phyloP scores from a whole-genome alignment of 37 sponge, comb jelly and placozoan genomes.

The Theonella swinhoei region DNA sequence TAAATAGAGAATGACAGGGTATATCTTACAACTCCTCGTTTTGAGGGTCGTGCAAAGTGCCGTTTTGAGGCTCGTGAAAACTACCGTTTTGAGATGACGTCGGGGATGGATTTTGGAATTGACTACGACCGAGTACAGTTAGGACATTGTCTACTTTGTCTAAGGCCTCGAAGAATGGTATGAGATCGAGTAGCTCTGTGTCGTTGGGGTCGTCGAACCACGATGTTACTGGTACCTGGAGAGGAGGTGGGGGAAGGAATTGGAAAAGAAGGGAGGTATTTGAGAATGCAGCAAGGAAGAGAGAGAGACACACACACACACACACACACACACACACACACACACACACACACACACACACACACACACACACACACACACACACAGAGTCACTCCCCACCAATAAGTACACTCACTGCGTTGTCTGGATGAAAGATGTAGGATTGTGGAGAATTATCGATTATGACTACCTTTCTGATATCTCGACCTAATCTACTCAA shows the following conservation, averaged over 20 bases:
- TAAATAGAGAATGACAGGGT: no score
- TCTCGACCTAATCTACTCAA: conserved; percentile 93
- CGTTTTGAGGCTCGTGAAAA: neutral
- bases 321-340: neutral
- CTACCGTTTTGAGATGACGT: neutral
- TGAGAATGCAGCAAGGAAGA: no score
- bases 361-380: conserved; percentile 4
- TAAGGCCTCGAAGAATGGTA: conserved; percentile 97
- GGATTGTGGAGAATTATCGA: conserved; percentile 98
- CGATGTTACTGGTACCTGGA: conserved; percentile 94
- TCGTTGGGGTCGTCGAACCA: conserved; percentile 99
- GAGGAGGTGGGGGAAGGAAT: neutral
- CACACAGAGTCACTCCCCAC: neutral
- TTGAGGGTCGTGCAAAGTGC: no score
- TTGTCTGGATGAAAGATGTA: conserved; percentile 99
- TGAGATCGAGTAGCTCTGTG: conserved; percentile 94
- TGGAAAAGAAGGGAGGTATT: neutral
- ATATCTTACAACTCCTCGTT: no score
- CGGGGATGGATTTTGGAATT: conserved; percentile 1
- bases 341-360: no score
- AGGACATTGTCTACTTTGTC: conserved; percentile 90
- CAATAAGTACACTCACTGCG: conserved; percentile 75
- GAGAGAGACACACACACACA: neutral
- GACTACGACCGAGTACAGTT: conserved; percentile 69
- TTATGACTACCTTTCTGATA: conserved; percentile 84